phyloP scores from a whole-genome alignment of 2,888 invertebrate genomes.

The Halictus quadricinctus region DNA sequence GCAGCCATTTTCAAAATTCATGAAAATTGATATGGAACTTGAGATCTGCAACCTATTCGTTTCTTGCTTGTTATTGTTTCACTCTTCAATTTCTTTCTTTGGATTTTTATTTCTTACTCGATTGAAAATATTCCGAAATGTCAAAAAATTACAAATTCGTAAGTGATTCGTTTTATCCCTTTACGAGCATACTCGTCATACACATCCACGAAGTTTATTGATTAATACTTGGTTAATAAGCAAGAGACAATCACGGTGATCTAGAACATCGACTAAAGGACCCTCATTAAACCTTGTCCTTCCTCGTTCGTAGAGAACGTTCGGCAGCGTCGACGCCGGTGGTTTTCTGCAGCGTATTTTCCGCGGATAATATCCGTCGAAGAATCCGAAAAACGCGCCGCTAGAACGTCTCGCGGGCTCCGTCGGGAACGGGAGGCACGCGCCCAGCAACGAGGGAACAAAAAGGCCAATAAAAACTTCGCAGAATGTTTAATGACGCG shows the following conservation, averaged over 20 bases:
- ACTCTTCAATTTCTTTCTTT: too few species aligned
- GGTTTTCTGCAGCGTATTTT: constrained; percentile 29
- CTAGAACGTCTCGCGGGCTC: constrained; percentile 3
- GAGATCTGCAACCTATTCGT: too few species aligned
- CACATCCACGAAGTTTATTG: too few species aligned
- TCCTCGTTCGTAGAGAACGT: background rate
- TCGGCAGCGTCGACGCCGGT: background rate
- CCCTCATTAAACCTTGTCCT: background rate
- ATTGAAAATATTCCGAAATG: too few species aligned
- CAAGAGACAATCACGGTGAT: too few species aligned
- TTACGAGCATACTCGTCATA: too few species aligned
- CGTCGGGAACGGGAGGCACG: background rate
- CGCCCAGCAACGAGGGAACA: background rate
- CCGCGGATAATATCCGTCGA: constrained; percentile 42
- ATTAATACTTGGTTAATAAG: too few species aligned
- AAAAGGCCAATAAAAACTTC: constrained; percentile 69
- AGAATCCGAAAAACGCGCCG: constrained; percentile 38
- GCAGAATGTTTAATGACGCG: constrained; percentile 71
- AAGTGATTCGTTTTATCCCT: too few species aligned
- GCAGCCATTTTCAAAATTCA: background rate
- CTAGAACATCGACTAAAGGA: background rate
- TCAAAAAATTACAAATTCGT: too few species aligned
- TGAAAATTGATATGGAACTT: too few species aligned
- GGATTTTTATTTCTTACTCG: too few species aligned
- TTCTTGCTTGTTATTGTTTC: too few species aligned